A percentile compares a stretch with the other conserved stretches of the same genome.
Conservation (phyloP, 2,797 vertebrate genomes). For the Anas acuta region DNA sequence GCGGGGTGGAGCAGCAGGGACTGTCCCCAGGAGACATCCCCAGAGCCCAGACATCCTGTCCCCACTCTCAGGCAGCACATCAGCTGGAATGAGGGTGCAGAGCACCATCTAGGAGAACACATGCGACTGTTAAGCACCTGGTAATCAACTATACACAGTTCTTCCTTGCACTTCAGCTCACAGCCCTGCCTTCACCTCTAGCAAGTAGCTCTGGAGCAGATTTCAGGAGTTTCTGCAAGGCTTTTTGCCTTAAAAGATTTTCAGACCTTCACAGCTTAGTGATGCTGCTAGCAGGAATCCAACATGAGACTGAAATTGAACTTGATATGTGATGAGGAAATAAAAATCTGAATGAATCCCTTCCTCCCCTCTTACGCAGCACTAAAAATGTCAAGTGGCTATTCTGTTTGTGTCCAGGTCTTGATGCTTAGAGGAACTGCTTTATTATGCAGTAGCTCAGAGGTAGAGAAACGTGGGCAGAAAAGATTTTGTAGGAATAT, state of each 20-base stretch:
- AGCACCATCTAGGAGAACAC: background rate
- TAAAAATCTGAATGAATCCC: background rate
- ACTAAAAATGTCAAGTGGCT: background rate
- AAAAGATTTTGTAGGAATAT: background rate
- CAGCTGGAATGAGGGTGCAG: background rate
- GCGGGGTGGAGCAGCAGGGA: background rate
- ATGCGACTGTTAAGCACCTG: fast-evolving
- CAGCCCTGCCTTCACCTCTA: background rate
- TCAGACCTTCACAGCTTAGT: too few relatives aligned
- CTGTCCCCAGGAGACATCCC: background rate
- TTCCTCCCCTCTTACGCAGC: background rate
- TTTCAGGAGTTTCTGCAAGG: background rate
- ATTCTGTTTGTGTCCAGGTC: background rate
- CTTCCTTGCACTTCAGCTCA: background rate
- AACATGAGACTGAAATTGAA: background rate
- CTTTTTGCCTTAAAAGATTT: background rate
- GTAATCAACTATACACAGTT: background rate
- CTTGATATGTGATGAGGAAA: background rate
- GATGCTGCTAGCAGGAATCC: background rate
- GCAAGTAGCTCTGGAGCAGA: background rate
- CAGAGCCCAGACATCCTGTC: background rate
- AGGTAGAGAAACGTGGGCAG: background rate
- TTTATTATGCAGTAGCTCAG: slow-evolving; percentile 5
- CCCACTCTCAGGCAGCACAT: background rate
- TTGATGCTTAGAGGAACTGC: background rate